Percentiles rank a stretch among this genome's conserved stretches.
Evolutionary conservation across 2,113 vertebrate species (phyloP).

Genomic region (Polyodon spathula): DNA sequence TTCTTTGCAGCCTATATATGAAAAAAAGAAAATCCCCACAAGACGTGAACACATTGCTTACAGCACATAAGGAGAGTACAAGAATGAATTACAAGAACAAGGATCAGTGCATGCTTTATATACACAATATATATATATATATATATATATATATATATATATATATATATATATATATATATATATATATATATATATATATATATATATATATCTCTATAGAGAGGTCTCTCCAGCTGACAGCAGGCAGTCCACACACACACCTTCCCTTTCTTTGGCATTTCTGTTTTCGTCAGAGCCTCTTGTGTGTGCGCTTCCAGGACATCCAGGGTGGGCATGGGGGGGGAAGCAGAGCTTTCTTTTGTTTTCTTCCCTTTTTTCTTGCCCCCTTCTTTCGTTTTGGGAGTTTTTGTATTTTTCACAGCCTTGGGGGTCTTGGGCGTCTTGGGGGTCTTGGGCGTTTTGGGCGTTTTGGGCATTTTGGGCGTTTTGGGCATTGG

Average conservation of each 20-base stretch:
- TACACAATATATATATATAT: no score
- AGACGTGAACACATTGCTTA: background rate
- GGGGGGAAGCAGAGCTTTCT: constrained; percentile 61
- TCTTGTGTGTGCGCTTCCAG: constrained; percentile 91
- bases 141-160: no score
- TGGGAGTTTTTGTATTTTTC: no score
- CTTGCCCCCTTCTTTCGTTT: constrained; percentile 83
- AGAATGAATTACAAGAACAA: no score
- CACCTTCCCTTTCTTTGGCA: constrained; percentile 86
- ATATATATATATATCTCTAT: no score
- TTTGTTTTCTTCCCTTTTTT: constrained; percentile 84
- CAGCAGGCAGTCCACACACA: no score
- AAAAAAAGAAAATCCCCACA: background rate
- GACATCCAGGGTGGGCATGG: constrained; percentile 80
- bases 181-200: no score
- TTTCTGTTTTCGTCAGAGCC: constrained; percentile 87
- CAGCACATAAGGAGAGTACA: no score
- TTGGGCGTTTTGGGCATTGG: constrained; percentile 47
- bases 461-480: constrained; percentile 55
- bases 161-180: no score
- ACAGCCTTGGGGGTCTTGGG: constrained; percentile 67
- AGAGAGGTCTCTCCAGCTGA: no score
- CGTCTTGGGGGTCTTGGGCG: constrained; percentile 68
- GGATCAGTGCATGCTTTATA: no score
- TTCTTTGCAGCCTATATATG: constrained; percentile 72